These are phyloP conservation scores for Bombus terrestris DNA, from an alignment of 1,140 invertebrate genomes.

Conservation along the genomic window DNA sequence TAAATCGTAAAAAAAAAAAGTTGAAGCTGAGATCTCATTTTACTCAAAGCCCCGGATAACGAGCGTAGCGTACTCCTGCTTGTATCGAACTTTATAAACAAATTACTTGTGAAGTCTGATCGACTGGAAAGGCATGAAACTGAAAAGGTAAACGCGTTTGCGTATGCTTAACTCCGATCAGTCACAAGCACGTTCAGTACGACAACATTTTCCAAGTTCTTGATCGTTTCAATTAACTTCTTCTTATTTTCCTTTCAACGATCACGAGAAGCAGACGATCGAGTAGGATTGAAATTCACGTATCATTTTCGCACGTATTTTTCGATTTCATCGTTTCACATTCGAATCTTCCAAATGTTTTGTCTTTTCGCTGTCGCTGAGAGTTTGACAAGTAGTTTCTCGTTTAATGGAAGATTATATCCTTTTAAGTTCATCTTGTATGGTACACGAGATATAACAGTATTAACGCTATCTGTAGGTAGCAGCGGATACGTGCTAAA, in stretches of 20 bases:
- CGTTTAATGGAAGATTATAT: not conserved
- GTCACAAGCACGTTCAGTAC: not conserved
- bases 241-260: not conserved
- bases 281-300: not conserved
- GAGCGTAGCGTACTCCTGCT: slow-evolving; percentile 51
- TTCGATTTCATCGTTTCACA: not conserved
- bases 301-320: not conserved
- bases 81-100: slow-evolving; percentile 43
- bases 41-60: slow-evolving; percentile 51
- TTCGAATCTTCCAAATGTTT: not conserved
- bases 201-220: not conserved
- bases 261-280: not conserved
- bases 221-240: not conserved
- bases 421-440: not conserved
- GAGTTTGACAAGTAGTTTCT: not conserved
- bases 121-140: slow-evolving; percentile 64
- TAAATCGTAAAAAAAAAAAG: slow-evolving; percentile 54
- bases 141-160: slow-evolving; percentile 44
- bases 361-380: too few species aligned
- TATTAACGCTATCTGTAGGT: slow-evolving; percentile 45
- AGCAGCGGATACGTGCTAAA: not conserved
- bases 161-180: not conserved
- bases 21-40: slow-evolving; percentile 66
- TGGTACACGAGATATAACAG: slow-evolving; percentile 21
- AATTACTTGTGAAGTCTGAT: slow-evolving; percentile 41